Percentiles rank a stretch among this genome's conserved stretches.
These are phyloP conservation scores for Halcyon badia DNA, from an alignment of 2,797 vertebrate species.

Conservation along the genomic window DNA sequence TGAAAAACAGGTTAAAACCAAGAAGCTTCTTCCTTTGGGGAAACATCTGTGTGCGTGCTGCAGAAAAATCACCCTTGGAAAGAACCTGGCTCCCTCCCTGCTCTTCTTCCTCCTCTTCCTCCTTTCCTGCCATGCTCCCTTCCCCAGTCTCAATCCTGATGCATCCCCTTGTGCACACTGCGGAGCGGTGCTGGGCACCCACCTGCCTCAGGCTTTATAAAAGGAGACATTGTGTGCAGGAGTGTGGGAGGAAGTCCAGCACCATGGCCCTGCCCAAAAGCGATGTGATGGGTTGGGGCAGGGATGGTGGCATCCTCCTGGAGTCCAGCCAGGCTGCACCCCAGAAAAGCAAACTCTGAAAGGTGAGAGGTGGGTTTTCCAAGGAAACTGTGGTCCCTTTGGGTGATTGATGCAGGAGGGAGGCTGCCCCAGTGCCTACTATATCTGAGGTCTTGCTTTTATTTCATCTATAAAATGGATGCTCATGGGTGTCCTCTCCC, in stretches of 20 bases:
- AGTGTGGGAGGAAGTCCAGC: background rate
- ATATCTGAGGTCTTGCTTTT: background rate
- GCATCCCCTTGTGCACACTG: fast-evolving
- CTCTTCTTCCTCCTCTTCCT: background rate
- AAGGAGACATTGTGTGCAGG: background rate
- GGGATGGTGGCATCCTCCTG: fast-evolving
- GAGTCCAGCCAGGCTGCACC: background rate
- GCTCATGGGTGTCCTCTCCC: background rate
- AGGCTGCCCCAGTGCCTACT: fast-evolving
- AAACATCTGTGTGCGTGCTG: background rate
- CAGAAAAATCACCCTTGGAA: background rate
- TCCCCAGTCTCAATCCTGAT: fast-evolving
- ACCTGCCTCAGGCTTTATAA: background rate
- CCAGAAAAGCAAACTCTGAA: background rate
- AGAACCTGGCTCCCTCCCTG: background rate
- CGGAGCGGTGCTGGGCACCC: background rate
- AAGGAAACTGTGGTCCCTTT: background rate
- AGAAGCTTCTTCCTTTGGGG: background rate
- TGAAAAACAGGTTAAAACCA: background rate
- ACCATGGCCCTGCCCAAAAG: fast-evolving
- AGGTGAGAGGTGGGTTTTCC: background rate
- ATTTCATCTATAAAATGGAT: too few relatives aligned
- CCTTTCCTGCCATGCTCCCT: background rate
- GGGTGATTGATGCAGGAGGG: background rate
- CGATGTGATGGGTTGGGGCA: fast-evolving